phyloP scores from a whole-genome alignment of 2,797 vertebrate species.

The Chaunax sp. region DNA sequence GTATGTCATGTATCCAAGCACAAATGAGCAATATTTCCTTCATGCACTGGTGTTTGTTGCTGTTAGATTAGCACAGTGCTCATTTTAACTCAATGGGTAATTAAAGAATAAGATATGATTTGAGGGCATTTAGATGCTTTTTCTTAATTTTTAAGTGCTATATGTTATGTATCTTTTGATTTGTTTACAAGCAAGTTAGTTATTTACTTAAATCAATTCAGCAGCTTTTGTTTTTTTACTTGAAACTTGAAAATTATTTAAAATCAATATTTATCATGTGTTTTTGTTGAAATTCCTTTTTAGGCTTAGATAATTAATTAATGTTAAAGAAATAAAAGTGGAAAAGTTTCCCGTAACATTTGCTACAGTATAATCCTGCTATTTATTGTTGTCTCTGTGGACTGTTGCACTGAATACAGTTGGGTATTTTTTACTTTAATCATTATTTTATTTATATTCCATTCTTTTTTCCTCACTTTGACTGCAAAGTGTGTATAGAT shows the following conservation, averaged over 20 bases:
- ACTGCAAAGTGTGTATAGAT: constrained; percentile 8
- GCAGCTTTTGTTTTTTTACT: constrained; percentile 24
- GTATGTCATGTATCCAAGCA: constrained; percentile 38
- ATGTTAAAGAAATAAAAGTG: constrained; percentile 13
- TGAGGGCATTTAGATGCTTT: constrained; percentile 25
- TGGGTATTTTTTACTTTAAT: constrained; percentile 25
- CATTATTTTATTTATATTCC: constrained; percentile 1
- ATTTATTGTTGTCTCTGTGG: constrained; percentile 15
- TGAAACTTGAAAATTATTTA: constrained; percentile 8
- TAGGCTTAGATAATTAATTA: neutral
- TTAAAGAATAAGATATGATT: neutral
- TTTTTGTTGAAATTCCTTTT: constrained; percentile 8
- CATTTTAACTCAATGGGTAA: neutral
- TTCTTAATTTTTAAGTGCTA: constrained; percentile 12
- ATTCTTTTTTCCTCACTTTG: neutral
- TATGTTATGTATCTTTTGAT: constrained; percentile 12
- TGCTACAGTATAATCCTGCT: neutral
- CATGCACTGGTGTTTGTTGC: constrained; percentile 1
- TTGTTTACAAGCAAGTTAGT: constrained; percentile 26
- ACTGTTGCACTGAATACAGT: constrained; percentile 6
- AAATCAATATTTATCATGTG: neutral
- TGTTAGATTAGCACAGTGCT: neutral
- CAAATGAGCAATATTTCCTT: constrained; percentile 24
- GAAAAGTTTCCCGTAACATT: constrained; percentile 6
- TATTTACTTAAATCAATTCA: constrained; percentile 15